phyloP scores from a whole-genome alignment of 2,888 invertebrate genomes.

The Arctia plantaginis region DNA sequence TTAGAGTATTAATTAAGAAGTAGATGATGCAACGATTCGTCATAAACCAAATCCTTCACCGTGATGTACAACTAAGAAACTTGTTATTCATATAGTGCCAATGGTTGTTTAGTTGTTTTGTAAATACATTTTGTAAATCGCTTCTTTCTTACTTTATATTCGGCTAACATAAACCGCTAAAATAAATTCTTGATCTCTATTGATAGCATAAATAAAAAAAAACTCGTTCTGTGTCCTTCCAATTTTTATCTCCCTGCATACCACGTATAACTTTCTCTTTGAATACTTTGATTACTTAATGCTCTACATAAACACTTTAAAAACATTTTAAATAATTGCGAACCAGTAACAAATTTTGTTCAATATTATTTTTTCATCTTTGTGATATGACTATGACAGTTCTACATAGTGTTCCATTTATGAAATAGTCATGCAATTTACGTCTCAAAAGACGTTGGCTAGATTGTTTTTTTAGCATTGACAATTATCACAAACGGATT shows the following conservation, averaged over 20 bases:
- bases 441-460: not conserved
- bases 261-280: constrained; percentile 4
- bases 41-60: constrained; percentile 81
- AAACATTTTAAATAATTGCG: not conserved
- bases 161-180: constrained; percentile 1
- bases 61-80: constrained; percentile 77
- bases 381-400: not conserved
- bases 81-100: constrained; percentile 77
- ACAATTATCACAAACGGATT: not conserved
- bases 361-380: not conserved
- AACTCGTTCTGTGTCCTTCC: not conserved
- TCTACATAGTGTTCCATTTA: not conserved
- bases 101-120: constrained; percentile 65
- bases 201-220: constrained; percentile 12
- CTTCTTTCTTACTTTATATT: constrained; percentile 21
- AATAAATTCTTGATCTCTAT: constrained; percentile 9
- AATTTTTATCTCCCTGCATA: not conserved
- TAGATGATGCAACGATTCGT: constrained; percentile 58
- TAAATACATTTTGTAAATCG: constrained; percentile 51
- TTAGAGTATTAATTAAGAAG: constrained; percentile 50
- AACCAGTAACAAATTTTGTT: not conserved
- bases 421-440: not conserved
- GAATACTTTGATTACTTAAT: not conserved
- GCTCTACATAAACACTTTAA: not conserved
- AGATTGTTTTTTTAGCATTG: not conserved